Percentiles rank a stretch among this genome's conserved stretches.
Conservation (phyloP, 2,888 invertebrate genomes). For the Mellilla xanthometata region DNA sequence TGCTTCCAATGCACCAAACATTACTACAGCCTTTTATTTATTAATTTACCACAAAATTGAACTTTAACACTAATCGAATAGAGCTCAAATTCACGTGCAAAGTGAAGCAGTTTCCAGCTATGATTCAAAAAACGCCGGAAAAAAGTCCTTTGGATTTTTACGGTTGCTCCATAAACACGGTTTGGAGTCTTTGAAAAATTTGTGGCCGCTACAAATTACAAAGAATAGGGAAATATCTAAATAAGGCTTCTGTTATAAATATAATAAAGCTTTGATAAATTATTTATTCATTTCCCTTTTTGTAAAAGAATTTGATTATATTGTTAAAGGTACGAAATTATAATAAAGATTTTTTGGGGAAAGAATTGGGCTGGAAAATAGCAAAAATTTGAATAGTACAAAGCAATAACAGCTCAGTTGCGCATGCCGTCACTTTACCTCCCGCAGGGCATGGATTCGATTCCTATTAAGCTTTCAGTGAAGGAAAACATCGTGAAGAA, state of each 20-base stretch:
- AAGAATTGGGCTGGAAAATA: background rate
- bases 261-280: slow-evolving; percentile 10
- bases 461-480: no score
- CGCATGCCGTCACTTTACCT: no score
- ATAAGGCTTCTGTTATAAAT: slow-evolving; percentile 7
- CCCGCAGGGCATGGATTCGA: no score
- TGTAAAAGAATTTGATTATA: slow-evolving; percentile 1
- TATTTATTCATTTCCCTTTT: slow-evolving; percentile 3
- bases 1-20: slow-evolving; percentile 30
- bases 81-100: background rate
- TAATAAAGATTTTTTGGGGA: background rate
- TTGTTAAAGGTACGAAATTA: background rate
- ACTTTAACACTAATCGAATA: background rate
- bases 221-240: slow-evolving; percentile 13
- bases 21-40: slow-evolving; percentile 26
- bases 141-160: slow-evolving; percentile 20
- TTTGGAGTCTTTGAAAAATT: slow-evolving; percentile 23
- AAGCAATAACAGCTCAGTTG: no score
- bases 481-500: no score
- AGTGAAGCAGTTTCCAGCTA: slow-evolving; percentile 1
- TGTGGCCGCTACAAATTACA: slow-evolving; percentile 14
- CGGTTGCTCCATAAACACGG: slow-evolving; percentile 16
- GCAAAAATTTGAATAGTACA: no score
- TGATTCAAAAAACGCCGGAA: slow-evolving; percentile 19
- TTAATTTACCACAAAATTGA: slow-evolving; percentile 2